These are phyloP conservation scores for Tipula vernalis DNA, from an alignment of 2,888 invertebrate genomes.

Conservation along the genomic window DNA sequence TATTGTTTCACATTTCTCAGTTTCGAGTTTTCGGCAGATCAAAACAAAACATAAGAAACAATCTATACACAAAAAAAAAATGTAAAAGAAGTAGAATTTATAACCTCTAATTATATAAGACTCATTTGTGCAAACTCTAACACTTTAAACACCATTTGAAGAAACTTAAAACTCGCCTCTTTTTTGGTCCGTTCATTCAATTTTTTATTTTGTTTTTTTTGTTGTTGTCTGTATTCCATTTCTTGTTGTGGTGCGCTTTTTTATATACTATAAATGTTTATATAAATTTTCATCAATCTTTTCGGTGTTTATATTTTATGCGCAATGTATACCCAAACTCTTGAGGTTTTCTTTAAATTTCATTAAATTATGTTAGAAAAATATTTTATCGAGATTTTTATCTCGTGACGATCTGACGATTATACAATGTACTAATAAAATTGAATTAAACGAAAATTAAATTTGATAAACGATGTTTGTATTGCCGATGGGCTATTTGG, in stretches of 20 bases:
- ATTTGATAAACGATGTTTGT: neutral
- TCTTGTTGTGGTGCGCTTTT: neutral
- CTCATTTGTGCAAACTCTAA: constrained; percentile 11
- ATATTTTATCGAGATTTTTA: neutral
- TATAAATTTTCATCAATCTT: neutral
- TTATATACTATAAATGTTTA: neutral
- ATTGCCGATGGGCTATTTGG: neutral
- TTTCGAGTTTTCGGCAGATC: constrained; percentile 5
- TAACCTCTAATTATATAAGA: constrained; percentile 11
- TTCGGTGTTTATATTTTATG: neutral
- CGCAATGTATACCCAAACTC: neutral
- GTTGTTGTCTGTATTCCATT: neutral
- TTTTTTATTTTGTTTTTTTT: neutral
- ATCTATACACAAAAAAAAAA: neutral
- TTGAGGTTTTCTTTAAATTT: neutral
- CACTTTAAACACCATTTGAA: constrained; percentile 12
- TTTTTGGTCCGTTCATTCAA: neutral
- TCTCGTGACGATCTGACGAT: neutral
- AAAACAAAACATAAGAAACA: constrained; percentile 5
- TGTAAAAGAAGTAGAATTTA: constrained; percentile 8
- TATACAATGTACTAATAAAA: neutral
- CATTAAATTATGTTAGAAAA: neutral
- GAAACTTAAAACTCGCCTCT: neutral
- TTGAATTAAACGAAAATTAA: neutral
- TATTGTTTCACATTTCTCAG: constrained; percentile 4